Evolutionary conservation across 2,113 vertebrate species (phyloP), one percentile per base, ranked within the genome.

Genomic region (Nesoenas mayeri): DNA sequence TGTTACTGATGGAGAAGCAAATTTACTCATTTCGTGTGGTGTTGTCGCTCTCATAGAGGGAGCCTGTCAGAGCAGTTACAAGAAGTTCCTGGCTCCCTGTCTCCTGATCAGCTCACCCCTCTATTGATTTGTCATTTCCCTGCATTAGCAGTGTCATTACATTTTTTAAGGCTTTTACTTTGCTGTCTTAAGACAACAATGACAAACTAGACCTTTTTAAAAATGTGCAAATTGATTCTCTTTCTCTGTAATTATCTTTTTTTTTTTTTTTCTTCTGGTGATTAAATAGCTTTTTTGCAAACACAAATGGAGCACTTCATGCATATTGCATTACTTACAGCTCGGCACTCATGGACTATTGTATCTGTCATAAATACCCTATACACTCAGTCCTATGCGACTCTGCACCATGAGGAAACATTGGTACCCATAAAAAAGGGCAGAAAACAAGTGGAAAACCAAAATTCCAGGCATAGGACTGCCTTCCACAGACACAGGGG

Each of bases 291-390:
- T 71, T 84, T 87, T 70, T 90, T 88, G 60, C 88, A 88, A 93
- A 69, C 65, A 84, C 82, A 75, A 92, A 94, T 17, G 34, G 75
- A 96, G 28, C 79, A 32, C 36, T 81, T 93, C 88, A 92, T 91
- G 79, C 90, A 96, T 88, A 88, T 81, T 95, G 85, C 85, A 95
- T 94, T 78, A 84, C 75, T 80, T 73, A 66, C 58, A 77, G 54
- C 78, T 79, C 1, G 0, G 85, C 67, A n/a, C 3, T 2, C 61
- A 29, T 26, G 36, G 64, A 12, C 56, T 77, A 47, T 38, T 81
- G 12, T 75, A 34, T 78, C 60, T 71, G 40, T 53, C 44, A 3
- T 22, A 15, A 85, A 24, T 38, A 57, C 5, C 56, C 56, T 78
- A 47, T 47, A 85, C 38, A 14, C 32, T 40, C 24, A 24, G 65